These are phyloP conservation scores for Mormyrus proboscirostris DNA, from an alignment of 2,797 vertebrate genomes.

Conservation along the genomic window DNA sequence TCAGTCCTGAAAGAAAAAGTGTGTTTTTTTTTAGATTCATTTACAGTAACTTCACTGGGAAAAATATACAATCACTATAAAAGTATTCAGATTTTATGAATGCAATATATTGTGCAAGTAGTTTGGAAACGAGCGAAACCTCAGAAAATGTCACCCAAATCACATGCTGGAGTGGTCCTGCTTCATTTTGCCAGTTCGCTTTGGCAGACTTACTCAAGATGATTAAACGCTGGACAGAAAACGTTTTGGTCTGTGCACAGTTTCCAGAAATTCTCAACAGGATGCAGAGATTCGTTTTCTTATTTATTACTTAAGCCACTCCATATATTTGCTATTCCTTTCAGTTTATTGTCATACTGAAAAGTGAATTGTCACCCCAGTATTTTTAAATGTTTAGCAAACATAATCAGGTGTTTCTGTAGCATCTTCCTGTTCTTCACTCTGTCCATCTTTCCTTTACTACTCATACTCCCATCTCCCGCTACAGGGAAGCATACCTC, in stretches of 20 bases:
- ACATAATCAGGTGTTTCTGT: not conserved
- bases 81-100: not conserved
- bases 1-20: not conserved
- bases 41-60: not conserved
- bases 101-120: slow-evolving; percentile 1
- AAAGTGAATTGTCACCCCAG: not conserved
- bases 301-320: not conserved
- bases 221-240: not conserved
- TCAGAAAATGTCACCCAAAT: not conserved
- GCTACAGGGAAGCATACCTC: not conserved
- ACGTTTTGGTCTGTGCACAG: not conserved
- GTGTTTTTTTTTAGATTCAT: not conserved
- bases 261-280: slow-evolving; percentile 2
- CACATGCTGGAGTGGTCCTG: not conserved
- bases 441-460: not conserved
- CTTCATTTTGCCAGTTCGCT: not conserved
- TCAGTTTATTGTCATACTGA: not conserved
- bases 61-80: not conserved
- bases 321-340: not conserved
- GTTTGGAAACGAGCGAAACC: not conserved
- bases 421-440: not conserved
- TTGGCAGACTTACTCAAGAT: not conserved
- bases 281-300: not conserved
- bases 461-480: not conserved
- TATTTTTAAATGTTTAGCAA: not conserved